Evolutionary conservation across 2,888 invertebrate species (phyloP), one percentile per base, ranked within the genome.

Genomic region (Ectemnius lituratus): DNA sequence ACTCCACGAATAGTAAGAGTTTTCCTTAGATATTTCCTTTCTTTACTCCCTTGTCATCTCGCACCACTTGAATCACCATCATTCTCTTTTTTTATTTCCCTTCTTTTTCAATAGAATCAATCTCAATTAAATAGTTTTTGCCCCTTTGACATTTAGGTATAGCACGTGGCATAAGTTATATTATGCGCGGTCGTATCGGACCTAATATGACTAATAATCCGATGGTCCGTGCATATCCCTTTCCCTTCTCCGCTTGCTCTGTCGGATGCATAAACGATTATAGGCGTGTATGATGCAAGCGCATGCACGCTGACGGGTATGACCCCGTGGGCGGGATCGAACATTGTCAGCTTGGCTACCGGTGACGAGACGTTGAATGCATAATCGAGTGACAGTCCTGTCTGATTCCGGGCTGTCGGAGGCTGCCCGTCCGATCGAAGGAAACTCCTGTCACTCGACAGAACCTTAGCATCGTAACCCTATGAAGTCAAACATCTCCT

Each of bases 281-380:
- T 76, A 72, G 62, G 52, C 49, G 67, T 60, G 64, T 62, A 69
- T 28, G 71, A 67, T 68, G 60, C 49, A 18, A 14, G 45, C 6
- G 27, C 27, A 57, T 64, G 46, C 59, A 28, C 56, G 59, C 45
- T 52, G 63, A 61, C 57, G 63, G 62, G 69, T 60, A 66, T 23
- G 23, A 3, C 23, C 23, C 23, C 23, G 69, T 56, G 62, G 68
- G 73, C 56, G 79, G 64, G 68, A 64, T 65, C 65, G 71, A 75
- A 70, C 79, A 68, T 72, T 79, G 81, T 76, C 79, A 76, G 77
- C 75, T 78, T 75, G 79, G 73, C 69, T 80, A 74, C 65, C 75
- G 63, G 76, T 81, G 81, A 84, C 78, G 77, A 76, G 75, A 82
- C 80, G 75, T 27, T 77, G 81, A 83, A 84, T 79, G 84, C 83